Evolutionary conservation across 2,888 invertebrate genomes (phyloP), one percentile per base, ranked within the genome.

Genomic region (Pegoplata infirma): DNA sequence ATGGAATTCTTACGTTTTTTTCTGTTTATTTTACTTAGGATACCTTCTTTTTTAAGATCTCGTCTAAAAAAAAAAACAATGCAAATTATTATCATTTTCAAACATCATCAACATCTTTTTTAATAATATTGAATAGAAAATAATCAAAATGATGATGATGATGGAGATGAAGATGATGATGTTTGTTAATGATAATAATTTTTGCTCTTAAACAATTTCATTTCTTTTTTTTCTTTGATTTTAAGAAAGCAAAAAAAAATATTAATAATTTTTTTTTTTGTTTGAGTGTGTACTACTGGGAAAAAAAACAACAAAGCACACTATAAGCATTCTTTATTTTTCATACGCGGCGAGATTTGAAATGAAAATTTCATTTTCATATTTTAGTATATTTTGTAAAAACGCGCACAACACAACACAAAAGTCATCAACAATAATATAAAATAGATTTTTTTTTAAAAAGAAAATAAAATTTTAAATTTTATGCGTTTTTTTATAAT

Each of bases 341-440:
- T 51, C 46, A 8, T 56, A 17, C 46, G 47, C 51, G 25, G 44
- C 53, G 64, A 69, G 76, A 76, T 66, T 69, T 72, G 59, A 80
- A 75, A 80, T 76, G 80, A 80, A 80, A 80, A 80, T 61, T 40
- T 40, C 58, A 68, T 80, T 80, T 80, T 80, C 76, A 80, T 76
- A 73, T 61, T 76, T 80, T 66, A 80, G 76, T 80, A 76, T 46
- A 76, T 68, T 56, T 68, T 73, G 63, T 64, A 80, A 80, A 80
- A 76, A 80, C 80, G 75, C 79, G 66, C 75, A 72, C 75, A 68
- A 71, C 61, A 79, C 75, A 76, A 23, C 79, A 68, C 66, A 47
- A 46, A 69, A 46, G 23, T 19, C 55, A 23, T 16, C 64, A 73
- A 23, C 40, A 44, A 17, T 17, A 59, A 67, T 19, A 25, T 25